A percentile compares a stretch with the other conserved stretches of the same genome.
Conservation (phyloP, 2,888 invertebrate genomes). For the Polyploca ridens region DNA sequence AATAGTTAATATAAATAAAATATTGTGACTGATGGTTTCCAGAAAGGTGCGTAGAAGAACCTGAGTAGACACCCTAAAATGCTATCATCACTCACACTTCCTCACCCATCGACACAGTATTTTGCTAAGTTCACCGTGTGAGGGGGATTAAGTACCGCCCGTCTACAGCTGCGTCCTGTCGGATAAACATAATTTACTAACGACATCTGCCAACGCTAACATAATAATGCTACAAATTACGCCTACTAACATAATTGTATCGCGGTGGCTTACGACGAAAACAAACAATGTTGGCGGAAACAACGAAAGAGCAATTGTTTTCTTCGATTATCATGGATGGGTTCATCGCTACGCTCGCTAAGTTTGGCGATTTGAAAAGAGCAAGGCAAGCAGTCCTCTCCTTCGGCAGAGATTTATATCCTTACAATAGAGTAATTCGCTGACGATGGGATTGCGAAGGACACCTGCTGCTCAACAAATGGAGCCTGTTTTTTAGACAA, state of each 20-base stretch:
- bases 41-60: constrained; percentile 38
- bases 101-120: constrained; percentile 53
- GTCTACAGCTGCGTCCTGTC: constrained; percentile 70
- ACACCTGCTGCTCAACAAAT: constrained; percentile 76
- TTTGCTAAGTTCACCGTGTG: constrained; percentile 56
- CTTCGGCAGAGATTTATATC: constrained; percentile 66
- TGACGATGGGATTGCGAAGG: constrained; percentile 73
- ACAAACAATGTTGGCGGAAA: constrained; percentile 42
- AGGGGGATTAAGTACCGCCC: constrained; percentile 67
- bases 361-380: constrained; percentile 46
- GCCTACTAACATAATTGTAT: constrained; percentile 49
- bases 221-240: constrained; percentile 64
- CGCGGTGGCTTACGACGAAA: constrained; percentile 44
- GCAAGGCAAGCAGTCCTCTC: constrained; percentile 59
- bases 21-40: constrained; percentile 13
- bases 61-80: constrained; percentile 47
- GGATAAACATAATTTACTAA: constrained; percentile 77
- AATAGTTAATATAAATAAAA: not conserved
- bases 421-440: constrained; percentile 73
- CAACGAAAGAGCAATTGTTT: constrained; percentile 38
- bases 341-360: constrained; percentile 33
- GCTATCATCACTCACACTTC: constrained; percentile 68
- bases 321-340: constrained; percentile 47
- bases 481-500: constrained; percentile 57
- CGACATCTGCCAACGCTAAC: constrained; percentile 70